A percentile compares a stretch with the other conserved stretches of the same genome.
These are phyloP conservation scores for Cancer borealis DNA, from an alignment of 2,888 invertebrate species.

Conservation along the genomic window DNA sequence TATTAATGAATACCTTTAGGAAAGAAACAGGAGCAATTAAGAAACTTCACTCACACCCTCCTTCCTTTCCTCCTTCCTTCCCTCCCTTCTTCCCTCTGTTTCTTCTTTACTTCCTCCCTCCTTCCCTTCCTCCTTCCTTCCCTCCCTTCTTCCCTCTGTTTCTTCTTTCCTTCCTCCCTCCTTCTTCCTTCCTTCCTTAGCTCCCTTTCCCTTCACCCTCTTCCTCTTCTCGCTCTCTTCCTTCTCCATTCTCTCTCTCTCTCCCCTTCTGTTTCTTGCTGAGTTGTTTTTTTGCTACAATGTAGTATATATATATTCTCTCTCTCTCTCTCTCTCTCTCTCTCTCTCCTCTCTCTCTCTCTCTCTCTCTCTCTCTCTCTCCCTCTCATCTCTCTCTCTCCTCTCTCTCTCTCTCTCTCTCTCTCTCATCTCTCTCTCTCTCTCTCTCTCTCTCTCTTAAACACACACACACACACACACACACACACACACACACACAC, in stretches of 20 bases:
- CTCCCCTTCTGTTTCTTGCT: conserved; percentile 38
- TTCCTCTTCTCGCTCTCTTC: conserved; percentile 20
- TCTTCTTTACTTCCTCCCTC: not conserved
- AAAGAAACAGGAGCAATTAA: conserved; percentile 30
- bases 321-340: conserved; percentile 23
- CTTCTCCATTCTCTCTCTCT: not conserved
- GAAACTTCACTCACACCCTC: not conserved
- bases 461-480: no score
- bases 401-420: not conserved
- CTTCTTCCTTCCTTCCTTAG: not conserved
- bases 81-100: not conserved
- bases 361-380: not conserved
- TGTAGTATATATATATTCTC: not conserved
- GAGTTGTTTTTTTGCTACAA: not conserved
- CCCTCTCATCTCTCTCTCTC: not conserved
- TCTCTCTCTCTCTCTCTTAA: no score
- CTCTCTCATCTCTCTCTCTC: no score
- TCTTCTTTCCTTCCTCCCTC: not conserved
- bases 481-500: not conserved
- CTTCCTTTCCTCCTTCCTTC: not conserved
- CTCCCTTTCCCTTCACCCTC: not conserved
- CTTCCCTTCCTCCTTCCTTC: not conserved
- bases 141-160: not conserved
- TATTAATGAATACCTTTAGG: conserved; percentile 7
- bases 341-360: conserved; percentile 17